Conservation (phyloP, 2,888 invertebrate genomes). For the Ophraella communa region DNA sequence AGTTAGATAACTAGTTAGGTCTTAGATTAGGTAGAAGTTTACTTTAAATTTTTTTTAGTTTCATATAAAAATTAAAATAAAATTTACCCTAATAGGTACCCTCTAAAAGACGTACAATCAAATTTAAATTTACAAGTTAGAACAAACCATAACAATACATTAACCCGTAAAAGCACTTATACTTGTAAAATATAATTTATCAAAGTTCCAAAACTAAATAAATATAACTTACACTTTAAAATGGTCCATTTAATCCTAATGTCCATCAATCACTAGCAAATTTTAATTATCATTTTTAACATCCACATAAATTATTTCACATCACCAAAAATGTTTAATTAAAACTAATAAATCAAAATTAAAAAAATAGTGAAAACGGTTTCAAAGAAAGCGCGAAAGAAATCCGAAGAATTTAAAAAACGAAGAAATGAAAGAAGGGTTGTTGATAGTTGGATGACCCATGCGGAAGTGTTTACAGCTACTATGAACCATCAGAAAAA, state of each 20-base stretch:
- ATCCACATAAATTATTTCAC: neutral
- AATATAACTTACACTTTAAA: neutral
- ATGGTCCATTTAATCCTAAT: neutral
- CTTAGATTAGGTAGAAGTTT: too few species aligned
- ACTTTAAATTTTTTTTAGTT: too few species aligned
- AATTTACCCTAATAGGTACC: too few species aligned
- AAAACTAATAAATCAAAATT: neutral
- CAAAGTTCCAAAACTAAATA: neutral
- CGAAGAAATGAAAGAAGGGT: conserved; percentile 27
- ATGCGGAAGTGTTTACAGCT: conserved; percentile 54
- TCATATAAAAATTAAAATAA: too few species aligned
- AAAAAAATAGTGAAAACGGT: neutral
- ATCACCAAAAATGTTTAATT: neutral
- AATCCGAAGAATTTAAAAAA: neutral
- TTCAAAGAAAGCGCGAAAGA: conserved; percentile 1
- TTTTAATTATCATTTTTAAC: neutral
- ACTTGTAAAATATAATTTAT: neutral
- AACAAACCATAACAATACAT: too few species aligned
- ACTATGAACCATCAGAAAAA: conserved; percentile 25
- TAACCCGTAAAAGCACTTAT: too few species aligned
- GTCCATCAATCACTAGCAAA: neutral
- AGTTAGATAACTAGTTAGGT: too few species aligned
- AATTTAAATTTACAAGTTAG: too few species aligned
- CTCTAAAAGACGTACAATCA: too few species aligned
- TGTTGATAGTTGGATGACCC: conserved; percentile 51